These are phyloP conservation scores for Oscheius sp. DNA, from an alignment of 2,888 invertebrate genomes.

Conservation along the genomic window DNA sequence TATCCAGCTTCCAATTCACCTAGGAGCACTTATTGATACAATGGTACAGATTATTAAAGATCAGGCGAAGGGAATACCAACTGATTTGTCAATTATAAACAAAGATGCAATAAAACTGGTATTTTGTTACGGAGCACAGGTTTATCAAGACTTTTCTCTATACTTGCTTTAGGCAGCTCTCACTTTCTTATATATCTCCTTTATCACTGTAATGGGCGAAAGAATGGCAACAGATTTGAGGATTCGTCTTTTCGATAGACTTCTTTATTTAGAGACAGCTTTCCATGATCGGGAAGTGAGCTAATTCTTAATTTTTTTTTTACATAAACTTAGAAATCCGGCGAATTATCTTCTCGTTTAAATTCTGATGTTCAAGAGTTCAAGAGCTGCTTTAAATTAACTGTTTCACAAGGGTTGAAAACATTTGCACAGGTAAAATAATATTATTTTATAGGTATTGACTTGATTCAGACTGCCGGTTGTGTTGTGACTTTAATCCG, in stretches of 20 bases:
- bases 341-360: constrained; percentile 89
- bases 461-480: constrained; percentile 75
- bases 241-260: constrained; percentile 43
- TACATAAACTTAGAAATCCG: constrained; percentile 71
- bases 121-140: constrained; percentile 41
- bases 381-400: constrained; percentile 92
- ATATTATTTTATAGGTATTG: constrained; percentile 3
- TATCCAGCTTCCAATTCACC: constrained; percentile 62
- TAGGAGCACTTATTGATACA: constrained; percentile 64
- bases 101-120: constrained; percentile 47
- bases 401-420: constrained; percentile 88
- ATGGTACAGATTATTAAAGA: constrained; percentile 59
- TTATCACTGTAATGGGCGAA: constrained; percentile 88
- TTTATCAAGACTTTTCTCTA: neutral
- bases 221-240: constrained; percentile 84
- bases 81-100: constrained; percentile 49
- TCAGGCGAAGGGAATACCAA: constrained; percentile 40
- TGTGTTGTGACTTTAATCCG: constrained; percentile 82
- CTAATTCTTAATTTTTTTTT: constrained; percentile 73
- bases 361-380: constrained; percentile 95
- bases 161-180: constrained; percentile 79
- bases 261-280: constrained; percentile 79
- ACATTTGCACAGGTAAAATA: constrained; percentile 82
- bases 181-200: constrained; percentile 88
- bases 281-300: constrained; percentile 81